Evolutionary conservation across 2,797 vertebrate species (phyloP).

Genomic region (Rhincodon typus): DNA sequence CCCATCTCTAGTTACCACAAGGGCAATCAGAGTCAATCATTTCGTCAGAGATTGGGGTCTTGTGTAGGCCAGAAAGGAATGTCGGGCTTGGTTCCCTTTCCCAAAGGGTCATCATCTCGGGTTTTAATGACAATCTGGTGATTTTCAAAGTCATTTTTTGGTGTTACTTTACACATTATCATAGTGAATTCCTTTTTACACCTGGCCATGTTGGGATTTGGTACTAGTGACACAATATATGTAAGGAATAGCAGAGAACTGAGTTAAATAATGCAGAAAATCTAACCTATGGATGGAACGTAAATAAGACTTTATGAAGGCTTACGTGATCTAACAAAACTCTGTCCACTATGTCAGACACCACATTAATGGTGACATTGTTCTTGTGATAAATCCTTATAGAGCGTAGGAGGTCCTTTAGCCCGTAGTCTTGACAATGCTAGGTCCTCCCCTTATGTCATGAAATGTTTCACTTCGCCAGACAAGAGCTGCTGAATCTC

Average conservation of each 20-base stretch:
- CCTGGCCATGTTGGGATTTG: neutral
- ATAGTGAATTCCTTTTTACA: neutral
- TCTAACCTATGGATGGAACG: neutral
- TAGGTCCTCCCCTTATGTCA: conserved; percentile 19
- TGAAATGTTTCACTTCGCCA: conserved; percentile 30
- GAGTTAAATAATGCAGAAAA: neutral
- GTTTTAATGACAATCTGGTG: neutral
- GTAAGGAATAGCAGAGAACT: neutral
- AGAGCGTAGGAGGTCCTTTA: neutral
- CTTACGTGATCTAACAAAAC: neutral
- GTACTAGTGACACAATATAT: neutral
- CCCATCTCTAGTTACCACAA: neutral
- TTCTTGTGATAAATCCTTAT: neutral
- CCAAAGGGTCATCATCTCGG: neutral
- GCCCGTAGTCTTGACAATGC: conserved; percentile 7
- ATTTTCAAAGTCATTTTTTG: neutral
- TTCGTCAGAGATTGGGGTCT: neutral
- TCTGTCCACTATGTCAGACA: neutral
- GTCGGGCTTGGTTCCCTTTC: neutral
- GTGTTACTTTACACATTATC: neutral
- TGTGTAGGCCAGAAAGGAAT: neutral
- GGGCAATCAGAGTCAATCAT: neutral
- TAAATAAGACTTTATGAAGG: neutral
- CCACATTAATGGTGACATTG: neutral
- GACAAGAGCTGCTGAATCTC: conserved; percentile 22